phyloP scores from a whole-genome alignment of 92 coral and sea anemone species.

The Pocillopora meandrina region DNA sequence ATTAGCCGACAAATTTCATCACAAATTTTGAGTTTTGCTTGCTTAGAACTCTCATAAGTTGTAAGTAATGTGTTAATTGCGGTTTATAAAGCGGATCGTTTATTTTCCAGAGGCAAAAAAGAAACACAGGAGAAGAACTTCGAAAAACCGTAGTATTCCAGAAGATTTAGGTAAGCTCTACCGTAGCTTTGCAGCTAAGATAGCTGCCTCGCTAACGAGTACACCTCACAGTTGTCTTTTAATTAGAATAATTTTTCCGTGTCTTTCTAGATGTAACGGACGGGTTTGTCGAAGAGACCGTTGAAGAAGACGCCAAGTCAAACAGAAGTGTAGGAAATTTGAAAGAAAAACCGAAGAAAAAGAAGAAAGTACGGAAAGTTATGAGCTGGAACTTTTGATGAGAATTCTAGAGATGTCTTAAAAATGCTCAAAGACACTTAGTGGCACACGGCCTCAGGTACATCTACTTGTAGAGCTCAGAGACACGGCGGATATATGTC shows the following conservation, averaged over 20 bases:
- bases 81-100: background rate
- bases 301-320: conserved; percentile 54
- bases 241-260: background rate
- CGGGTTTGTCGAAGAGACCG: conserved; percentile 51
- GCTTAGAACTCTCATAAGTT: background rate
- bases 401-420: background rate
- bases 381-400: conserved; percentile 72
- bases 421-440: background rate
- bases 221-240: too few relatives aligned
- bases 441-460: background rate
- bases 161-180: conserved; percentile 30
- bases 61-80: background rate
- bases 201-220: background rate
- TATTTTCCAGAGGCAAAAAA: conserved; percentile 56
- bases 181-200: too few relatives aligned
- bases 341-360: conserved; percentile 53
- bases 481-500: too few relatives aligned
- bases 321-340: conserved; percentile 22
- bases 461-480: too few relatives aligned
- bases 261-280: conserved; percentile 27
- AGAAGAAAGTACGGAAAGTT: conserved; percentile 72
- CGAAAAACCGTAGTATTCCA: conserved; percentile 57
- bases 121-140: conserved; percentile 54
- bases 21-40: background rate
- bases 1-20: background rate